Evolutionary conservation across 1,140 invertebrate genomes (phyloP).

Genomic region (Laupala kohalensis): DNA sequence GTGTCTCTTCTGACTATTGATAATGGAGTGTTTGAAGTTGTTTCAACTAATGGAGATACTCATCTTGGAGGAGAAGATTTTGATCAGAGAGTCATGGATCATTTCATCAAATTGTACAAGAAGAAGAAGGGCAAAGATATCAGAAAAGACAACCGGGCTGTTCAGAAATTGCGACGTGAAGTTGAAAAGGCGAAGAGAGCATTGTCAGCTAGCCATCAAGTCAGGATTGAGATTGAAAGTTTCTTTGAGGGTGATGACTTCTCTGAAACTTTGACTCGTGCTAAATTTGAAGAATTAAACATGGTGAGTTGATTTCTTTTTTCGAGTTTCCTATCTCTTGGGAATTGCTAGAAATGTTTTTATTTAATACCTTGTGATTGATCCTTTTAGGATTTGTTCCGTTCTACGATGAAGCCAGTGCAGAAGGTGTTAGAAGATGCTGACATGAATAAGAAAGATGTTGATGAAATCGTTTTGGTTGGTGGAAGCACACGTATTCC

Average conservation of each 20-base stretch:
- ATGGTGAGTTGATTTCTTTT: slow-evolving; percentile 41
- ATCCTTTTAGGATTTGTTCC: slow-evolving; percentile 71
- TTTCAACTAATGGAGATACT: slow-evolving; percentile 97
- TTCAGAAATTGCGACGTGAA: slow-evolving; percentile 91
- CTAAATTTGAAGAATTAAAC: slow-evolving; percentile 99
- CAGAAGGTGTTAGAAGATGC: slow-evolving; percentile 95
- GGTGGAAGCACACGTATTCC: slow-evolving; percentile 98
- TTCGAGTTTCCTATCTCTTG: not conserved
- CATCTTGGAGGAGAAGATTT: slow-evolving; percentile 98
- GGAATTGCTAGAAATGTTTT: not conserved
- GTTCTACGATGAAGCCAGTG: slow-evolving; percentile 97
- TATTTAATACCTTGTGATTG: not conserved
- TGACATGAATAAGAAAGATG: slow-evolving; percentile 96
- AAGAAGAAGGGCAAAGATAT: slow-evolving; percentile 99
- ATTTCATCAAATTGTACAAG: slow-evolving; percentile 97
- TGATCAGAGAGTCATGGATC: slow-evolving; percentile 95
- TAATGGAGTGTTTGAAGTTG: slow-evolving; percentile 74
- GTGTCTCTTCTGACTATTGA: slow-evolving; percentile 98
- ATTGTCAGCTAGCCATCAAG: slow-evolving; percentile 87
- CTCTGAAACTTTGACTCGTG: slow-evolving; percentile 95
- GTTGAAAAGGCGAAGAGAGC: slow-evolving; percentile 97
- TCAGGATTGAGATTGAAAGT: slow-evolving; percentile 97
- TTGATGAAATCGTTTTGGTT: slow-evolving; percentile 97
- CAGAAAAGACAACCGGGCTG: slow-evolving; percentile 85
- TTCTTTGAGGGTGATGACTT: slow-evolving; percentile 99